Evolutionary conservation across 2,797 vertebrate species (phyloP), one percentile per base, ranked within the genome.

Genomic region (Alca torda): DNA sequence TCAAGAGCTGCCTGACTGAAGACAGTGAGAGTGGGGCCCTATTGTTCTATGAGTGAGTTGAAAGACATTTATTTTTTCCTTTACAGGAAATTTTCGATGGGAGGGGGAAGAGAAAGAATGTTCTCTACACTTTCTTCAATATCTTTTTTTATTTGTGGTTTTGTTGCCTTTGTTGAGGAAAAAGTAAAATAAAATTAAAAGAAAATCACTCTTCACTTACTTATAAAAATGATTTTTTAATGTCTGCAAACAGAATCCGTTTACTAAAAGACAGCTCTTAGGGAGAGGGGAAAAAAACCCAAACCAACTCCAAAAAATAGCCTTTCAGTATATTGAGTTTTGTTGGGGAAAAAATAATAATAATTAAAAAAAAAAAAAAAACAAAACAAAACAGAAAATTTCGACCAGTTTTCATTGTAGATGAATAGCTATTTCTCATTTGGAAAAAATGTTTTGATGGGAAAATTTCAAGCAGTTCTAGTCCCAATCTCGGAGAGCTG

Each of bases 401-500:
- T 73, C 19, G 37, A 87, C 28, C 33, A 41, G 35, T 75, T 89
- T 77, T 76, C 60, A 11, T 4, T 51, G 70, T 6, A 39, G 70
- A n/a, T 70, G 33, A 84, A 93, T 93, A 74, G 20, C 41, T 8
- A 41, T 30, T 53, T 86, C 46, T 87, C 60, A 45, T 31, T 69
- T 56, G 74, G 78, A 81, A 87, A 84, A 91, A 81, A 69, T 77
- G 75, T 56, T 90, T 89, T 74, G 60, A 78, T 87, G 92, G 74
- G 61, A 93, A 86, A 70, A 90, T 82, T 20, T 70, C 23, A 11
- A 31, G 83, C 67, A 18, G 63, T 5, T 65, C 46, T 72, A 63
- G 51, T 79, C 86, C 14, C 89, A 89, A 6, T 28, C 37, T 63
- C 3, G 4, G 33, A 33, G 68, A 84, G 50, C 39, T 70, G 14